A percentile compares a stretch with the other conserved stretches of the same genome.
phyloP scores from a whole-genome alignment of 2,888 invertebrate genomes.

The Chirona hameri region DNA sequence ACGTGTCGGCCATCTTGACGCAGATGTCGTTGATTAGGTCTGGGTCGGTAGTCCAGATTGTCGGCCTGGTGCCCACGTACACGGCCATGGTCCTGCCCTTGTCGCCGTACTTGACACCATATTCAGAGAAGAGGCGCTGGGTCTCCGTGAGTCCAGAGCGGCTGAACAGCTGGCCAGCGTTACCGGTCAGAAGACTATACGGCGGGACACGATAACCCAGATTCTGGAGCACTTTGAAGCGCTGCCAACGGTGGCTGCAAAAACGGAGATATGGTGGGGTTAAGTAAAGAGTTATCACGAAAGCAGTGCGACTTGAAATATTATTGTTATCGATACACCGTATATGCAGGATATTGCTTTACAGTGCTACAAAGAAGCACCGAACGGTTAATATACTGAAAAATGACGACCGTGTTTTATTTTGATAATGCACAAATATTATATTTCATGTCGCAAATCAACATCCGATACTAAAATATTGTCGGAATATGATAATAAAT shows the following conservation, averaged over 20 bases:
- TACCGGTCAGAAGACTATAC: neutral
- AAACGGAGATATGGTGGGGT: neutral
- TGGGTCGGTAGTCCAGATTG: neutral
- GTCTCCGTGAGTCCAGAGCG: neutral
- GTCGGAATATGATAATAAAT: no score
- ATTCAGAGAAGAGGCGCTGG: neutral
- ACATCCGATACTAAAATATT: no score
- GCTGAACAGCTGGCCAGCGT: neutral
- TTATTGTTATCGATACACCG: no score
- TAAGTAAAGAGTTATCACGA: no score
- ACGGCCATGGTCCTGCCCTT: neutral
- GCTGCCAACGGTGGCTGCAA: neutral
- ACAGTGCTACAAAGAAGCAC: no score
- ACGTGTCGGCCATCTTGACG: neutral
- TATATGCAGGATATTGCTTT: no score
- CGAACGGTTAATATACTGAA: no score
- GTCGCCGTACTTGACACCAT: neutral
- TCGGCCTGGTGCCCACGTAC: neutral
- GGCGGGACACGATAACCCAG: neutral
- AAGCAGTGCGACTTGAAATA: no score
- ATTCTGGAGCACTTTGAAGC: neutral
- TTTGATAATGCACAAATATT: no score
- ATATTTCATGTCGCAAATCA: no score
- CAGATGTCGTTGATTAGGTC: neutral
- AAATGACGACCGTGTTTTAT: no score